Conservation (phyloP, 2,888 invertebrate species). For the Drosophila conformis region DNA sequence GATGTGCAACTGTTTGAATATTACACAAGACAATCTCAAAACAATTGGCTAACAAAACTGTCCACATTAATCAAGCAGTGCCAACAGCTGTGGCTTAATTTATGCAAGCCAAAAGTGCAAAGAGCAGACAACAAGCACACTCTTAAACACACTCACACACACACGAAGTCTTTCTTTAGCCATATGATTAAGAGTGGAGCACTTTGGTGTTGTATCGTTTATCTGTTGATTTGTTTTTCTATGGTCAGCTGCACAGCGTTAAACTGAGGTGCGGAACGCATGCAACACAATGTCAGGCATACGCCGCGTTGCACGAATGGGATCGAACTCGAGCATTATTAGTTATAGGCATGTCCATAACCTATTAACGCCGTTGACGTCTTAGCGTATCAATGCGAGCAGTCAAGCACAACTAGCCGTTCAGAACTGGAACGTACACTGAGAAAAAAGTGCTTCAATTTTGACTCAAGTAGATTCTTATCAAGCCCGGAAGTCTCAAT, state of each 20-base stretch:
- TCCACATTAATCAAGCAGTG: constrained; percentile 72
- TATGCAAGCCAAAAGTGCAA: constrained; percentile 75
- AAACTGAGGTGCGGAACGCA: constrained; percentile 40
- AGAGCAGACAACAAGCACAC: constrained; percentile 50
- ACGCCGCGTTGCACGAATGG: constrained; percentile 64
- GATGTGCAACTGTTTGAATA: constrained; percentile 61
- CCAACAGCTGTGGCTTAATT: constrained; percentile 62
- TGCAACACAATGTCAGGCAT: constrained; percentile 64
- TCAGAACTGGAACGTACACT: constrained; percentile 44
- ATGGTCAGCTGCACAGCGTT: constrained; percentile 39
- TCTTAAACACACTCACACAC: not conserved
- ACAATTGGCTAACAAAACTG: constrained; percentile 48
- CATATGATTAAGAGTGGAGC: constrained; percentile 28
- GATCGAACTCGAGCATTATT: constrained; percentile 7
- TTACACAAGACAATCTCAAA: constrained; percentile 66
- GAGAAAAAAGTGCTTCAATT: constrained; percentile 9
- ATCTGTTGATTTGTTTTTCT: constrained; percentile 44
- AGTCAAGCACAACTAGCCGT: constrained; percentile 31
- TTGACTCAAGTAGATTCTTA: not conserved
- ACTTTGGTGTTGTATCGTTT: constrained; percentile 35
- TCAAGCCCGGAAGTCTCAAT: not conserved
- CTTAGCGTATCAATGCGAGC: constrained; percentile 7
- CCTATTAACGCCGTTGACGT: constrained; percentile 37
- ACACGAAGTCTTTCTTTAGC: constrained; percentile 11
- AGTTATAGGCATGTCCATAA: constrained; percentile 39